These are phyloP conservation scores for Folsomia candida DNA, from an alignment of 2,888 invertebrate species.

Conservation along the genomic window DNA sequence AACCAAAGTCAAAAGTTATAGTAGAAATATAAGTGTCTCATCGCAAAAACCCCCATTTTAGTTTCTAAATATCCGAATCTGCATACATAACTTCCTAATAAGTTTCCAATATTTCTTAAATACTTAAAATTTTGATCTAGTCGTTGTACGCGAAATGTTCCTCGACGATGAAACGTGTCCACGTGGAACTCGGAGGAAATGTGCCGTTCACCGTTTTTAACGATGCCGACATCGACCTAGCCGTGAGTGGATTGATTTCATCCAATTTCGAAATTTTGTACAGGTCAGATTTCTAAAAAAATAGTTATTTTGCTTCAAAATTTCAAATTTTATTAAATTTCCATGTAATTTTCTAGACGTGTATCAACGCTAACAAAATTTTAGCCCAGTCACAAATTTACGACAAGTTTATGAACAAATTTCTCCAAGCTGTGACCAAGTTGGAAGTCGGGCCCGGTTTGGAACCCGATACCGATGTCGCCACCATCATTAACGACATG, in stretches of 20 bases:
- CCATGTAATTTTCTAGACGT: conserved; percentile 64
- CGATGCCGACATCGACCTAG: conserved; percentile 79
- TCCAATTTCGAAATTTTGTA: conserved; percentile 91
- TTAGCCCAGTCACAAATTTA: conserved; percentile 74
- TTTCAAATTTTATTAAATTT: background rate
- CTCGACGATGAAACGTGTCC: conserved; percentile 78
- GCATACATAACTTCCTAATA: too few relatives aligned
- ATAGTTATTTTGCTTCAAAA: too few relatives aligned
- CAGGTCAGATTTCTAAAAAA: conserved; percentile 58
- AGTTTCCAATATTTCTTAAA: too few relatives aligned
- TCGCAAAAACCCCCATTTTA: too few relatives aligned
- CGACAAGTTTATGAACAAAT: conserved; percentile 72
- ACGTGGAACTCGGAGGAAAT: conserved; percentile 94
- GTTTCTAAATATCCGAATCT: too few relatives aligned
- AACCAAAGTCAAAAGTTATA: too few relatives aligned
- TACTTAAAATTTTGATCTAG: background rate
- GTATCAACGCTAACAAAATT: conserved; percentile 89
- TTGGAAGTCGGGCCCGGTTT: conserved; percentile 80
- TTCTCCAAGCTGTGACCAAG: conserved; percentile 66
- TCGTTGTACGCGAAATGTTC: conserved; percentile 75
- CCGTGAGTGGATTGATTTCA: conserved; percentile 79
- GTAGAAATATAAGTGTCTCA: too few relatives aligned
- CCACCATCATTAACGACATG: conserved; percentile 83
- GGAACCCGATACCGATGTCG: too few relatives aligned
- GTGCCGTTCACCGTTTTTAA: conserved; percentile 96